A percentile compares a stretch with the other conserved stretches of the same genome.
Conservation (phyloP, 2,888 invertebrate genomes). For the Neocrepidodera transversa region DNA sequence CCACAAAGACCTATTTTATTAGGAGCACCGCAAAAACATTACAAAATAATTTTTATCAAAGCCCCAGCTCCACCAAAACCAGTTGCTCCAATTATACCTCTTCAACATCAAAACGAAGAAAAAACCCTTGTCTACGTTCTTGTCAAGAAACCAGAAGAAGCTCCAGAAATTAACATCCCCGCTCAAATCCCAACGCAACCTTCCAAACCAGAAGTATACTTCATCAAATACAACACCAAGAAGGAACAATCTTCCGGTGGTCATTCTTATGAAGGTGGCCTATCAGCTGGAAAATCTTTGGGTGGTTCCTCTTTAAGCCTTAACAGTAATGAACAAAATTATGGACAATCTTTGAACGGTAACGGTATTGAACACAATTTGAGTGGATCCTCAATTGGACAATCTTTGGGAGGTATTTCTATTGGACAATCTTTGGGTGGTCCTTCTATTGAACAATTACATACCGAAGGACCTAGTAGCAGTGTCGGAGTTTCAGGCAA, state of each 20-base stretch:
- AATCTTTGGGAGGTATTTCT: constrained; percentile 19
- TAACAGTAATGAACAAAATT: neutral
- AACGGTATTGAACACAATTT: constrained; percentile 53
- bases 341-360: neutral
- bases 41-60: constrained; percentile 92
- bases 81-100: constrained; percentile 74
- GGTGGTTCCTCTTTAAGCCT: neutral
- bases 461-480: constrained; percentile 25
- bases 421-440: constrained; percentile 52
- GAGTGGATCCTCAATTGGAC: constrained; percentile 43
- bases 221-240: constrained; percentile 84
- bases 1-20: constrained; percentile 70
- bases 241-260: constrained; percentile 53
- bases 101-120: constrained; percentile 81
- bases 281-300: constrained; percentile 29
- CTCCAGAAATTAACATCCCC: constrained; percentile 80
- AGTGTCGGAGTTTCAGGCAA: constrained; percentile 38
- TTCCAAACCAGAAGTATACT: constrained; percentile 89
- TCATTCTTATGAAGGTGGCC: constrained; percentile 24
- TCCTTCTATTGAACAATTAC: constrained; percentile 26
- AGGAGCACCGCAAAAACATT: constrained; percentile 81
- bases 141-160: constrained; percentile 87
- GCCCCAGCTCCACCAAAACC: constrained; percentile 67
- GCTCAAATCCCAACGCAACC: constrained; percentile 82
- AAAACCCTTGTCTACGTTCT: constrained; percentile 89